Conservation (phyloP, 2,113 vertebrate species). For the Bos javanicus region DNA sequence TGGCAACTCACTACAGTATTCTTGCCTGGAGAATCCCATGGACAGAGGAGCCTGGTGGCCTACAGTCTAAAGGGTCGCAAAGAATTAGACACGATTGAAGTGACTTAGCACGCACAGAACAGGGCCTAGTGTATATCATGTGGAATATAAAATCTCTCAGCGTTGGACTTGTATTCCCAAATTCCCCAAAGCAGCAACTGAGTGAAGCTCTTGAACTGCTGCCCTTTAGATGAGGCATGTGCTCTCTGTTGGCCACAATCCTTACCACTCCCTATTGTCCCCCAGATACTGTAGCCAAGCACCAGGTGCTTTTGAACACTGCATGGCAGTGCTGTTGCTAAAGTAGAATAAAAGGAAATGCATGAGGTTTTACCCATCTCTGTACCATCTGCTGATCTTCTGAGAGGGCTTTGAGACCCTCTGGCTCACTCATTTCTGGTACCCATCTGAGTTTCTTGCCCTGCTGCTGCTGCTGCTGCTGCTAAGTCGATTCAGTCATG, state of each 20-base stretch:
- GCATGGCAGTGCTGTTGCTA: neutral
- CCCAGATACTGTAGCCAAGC: neutral
- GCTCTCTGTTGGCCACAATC: neutral
- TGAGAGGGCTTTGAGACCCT: neutral
- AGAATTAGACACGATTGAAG: neutral
- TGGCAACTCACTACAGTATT: neutral
- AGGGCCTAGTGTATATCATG: neutral
- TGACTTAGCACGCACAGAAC: neutral
- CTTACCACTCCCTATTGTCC: neutral
- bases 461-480: too few species aligned
- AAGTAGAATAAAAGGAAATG: neutral
- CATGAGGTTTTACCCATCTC: neutral
- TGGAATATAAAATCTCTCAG: neutral
- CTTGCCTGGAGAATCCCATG: neutral
- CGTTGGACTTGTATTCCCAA: neutral
- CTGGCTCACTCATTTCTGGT: neutral
- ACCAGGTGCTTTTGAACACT: neutral
- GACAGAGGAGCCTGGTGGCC: neutral
- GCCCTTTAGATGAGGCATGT: neutral
- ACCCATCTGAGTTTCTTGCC: neutral
- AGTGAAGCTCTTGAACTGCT: neutral
- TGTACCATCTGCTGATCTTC: neutral
- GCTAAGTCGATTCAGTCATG: too few species aligned
- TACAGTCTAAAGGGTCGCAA: neutral
- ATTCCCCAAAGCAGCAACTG: neutral